phyloP scores from a whole-genome alignment of 2,113 vertebrate genomes.

The Struthidea cinerea region DNA sequence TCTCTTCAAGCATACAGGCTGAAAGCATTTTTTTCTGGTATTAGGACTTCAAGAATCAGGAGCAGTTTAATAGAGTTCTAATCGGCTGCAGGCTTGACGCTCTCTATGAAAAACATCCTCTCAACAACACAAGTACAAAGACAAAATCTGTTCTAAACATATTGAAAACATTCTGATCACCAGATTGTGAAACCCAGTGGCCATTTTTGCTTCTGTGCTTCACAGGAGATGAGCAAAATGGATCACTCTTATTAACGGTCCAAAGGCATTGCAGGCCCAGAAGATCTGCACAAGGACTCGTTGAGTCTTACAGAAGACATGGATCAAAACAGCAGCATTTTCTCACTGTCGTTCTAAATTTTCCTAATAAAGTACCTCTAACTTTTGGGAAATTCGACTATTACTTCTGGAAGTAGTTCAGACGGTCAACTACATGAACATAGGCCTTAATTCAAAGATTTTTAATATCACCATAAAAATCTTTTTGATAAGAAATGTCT shows the following conservation, averaged over 20 bases:
- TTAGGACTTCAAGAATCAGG: background rate
- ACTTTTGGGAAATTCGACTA: background rate
- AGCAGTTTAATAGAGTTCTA: background rate
- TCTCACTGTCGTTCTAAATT: background rate
- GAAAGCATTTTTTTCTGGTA: background rate
- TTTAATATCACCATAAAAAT: background rate
- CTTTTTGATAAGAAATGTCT: background rate
- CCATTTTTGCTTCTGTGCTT: background rate
- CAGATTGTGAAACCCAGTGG: accelerated
- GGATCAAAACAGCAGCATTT: background rate
- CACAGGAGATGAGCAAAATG: background rate
- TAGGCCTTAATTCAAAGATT: background rate
- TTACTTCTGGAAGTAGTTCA: background rate
- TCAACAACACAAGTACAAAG: accelerated
- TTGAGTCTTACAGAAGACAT: background rate
- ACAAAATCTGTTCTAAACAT: background rate
- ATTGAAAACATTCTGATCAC: background rate
- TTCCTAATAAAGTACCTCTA: background rate
- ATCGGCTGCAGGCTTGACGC: background rate
- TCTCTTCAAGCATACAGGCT: background rate
- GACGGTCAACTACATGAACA: background rate
- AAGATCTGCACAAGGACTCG: background rate
- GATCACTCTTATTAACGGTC: background rate
- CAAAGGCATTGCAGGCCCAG: background rate
- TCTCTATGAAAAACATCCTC: background rate